Conservation (phyloP, 1,140 invertebrate genomes). For the Bicyclus anynana region DNA sequence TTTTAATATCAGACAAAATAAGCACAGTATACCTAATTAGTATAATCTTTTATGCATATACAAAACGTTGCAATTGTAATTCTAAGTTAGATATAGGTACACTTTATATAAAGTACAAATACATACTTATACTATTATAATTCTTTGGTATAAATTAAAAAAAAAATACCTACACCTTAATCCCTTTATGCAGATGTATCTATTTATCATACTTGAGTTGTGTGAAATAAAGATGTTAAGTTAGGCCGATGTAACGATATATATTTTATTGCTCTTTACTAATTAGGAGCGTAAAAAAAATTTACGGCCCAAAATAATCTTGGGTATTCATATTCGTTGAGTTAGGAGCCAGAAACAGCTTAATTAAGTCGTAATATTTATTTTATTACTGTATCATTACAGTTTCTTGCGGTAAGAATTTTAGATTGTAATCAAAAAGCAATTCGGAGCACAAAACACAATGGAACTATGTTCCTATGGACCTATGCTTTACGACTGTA, state of each 20-base stretch:
- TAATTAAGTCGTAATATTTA: constrained; percentile 36
- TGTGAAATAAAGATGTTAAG: constrained; percentile 18
- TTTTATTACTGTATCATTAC: constrained; percentile 37
- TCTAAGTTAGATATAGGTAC: no score
- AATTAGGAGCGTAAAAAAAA: constrained; percentile 24
- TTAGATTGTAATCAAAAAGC: constrained; percentile 38
- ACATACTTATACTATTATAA: no score
- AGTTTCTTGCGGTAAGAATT: constrained; percentile 33
- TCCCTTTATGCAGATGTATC: not conserved
- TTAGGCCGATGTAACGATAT: constrained; percentile 23
- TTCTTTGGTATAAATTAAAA: no score
- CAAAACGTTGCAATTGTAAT: not conserved
- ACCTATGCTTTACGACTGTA: not conserved
- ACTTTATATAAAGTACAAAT: no score
- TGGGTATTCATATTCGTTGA: constrained; percentile 21
- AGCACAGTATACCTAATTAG: no score
- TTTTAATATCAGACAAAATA: no score
- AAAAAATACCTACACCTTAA: not conserved
- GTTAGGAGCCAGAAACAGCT: constrained; percentile 28
- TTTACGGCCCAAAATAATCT: constrained; percentile 24
- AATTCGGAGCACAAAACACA: constrained; percentile 15
- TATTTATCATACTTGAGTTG: not conserved
- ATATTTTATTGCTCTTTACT: constrained; percentile 22
- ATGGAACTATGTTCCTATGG: constrained; percentile 8
- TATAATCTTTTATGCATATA: no score